phyloP scores from a whole-genome alignment of 1,140 invertebrate genomes.

The Panulirus ornatus region DNA sequence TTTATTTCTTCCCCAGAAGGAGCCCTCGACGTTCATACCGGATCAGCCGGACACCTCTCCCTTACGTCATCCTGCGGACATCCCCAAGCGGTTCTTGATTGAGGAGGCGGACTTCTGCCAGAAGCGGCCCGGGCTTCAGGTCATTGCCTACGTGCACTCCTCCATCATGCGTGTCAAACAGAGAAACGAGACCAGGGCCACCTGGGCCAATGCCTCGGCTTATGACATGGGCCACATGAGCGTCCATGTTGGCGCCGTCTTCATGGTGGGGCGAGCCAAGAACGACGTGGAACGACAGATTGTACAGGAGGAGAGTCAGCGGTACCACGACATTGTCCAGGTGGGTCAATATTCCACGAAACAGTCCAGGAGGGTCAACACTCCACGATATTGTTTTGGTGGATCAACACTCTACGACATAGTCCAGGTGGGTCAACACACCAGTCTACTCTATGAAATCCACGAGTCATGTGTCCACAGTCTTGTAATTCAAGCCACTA shows the following conservation, averaged over 20 bases:
- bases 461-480: no score
- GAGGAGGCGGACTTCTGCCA: conserved; percentile 55
- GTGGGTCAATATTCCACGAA: conserved; percentile 12
- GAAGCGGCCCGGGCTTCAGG: conserved; percentile 39
- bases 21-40: neutral
- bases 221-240: neutral
- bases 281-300: conserved; percentile 34
- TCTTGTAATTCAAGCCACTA: no score
- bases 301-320: conserved; percentile 23
- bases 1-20: no score
- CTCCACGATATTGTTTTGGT: no score
- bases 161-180: conserved; percentile 29
- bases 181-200: conserved; percentile 37
- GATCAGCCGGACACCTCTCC: neutral
- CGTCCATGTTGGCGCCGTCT: conserved; percentile 7
- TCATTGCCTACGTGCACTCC: conserved; percentile 68
- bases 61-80: neutral
- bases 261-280: conserved; percentile 64
- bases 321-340: conserved; percentile 65
- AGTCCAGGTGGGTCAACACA: no score
- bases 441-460: no score
- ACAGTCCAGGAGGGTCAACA: no score
- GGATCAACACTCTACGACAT: no score
- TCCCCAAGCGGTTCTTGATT: conserved; percentile 36
- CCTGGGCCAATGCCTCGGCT: conserved; percentile 39